Conservation (phyloP, 2,113 vertebrate species). For the Heterotis niloticus region DNA sequence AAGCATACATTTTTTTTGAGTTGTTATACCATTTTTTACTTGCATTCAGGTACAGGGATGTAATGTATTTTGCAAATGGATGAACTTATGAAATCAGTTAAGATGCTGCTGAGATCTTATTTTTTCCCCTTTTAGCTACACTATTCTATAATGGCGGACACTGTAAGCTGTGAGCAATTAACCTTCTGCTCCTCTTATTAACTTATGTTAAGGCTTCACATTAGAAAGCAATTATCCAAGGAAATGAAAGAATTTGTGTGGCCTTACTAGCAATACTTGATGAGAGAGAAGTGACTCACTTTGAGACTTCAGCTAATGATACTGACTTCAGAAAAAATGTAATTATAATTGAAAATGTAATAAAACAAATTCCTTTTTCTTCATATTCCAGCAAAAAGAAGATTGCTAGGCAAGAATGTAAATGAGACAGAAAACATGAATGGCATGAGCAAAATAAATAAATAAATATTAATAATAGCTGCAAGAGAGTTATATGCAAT, state of each 20-base stretch:
- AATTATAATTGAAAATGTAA: slow-evolving; percentile 14
- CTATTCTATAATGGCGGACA: background rate
- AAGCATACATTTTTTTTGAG: too few relatives aligned
- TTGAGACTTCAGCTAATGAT: background rate
- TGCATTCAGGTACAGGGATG: background rate
- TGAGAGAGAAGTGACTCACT: background rate
- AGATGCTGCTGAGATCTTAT: background rate
- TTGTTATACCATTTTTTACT: too few relatives aligned
- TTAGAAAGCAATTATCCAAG: slow-evolving; percentile 17
- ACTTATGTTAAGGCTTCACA: slow-evolving; percentile 24
- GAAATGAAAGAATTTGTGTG: background rate
- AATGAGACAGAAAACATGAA: background rate
- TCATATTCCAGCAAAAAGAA: background rate
- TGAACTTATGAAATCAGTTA: background rate
- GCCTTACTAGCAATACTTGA: background rate
- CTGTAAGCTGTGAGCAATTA: slow-evolving; percentile 13
- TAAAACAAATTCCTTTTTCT: background rate
- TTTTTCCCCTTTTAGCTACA: background rate
- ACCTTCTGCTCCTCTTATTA: slow-evolving; percentile 21
- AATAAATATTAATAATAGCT: slow-evolving; percentile 28
- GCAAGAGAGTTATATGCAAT: slow-evolving; percentile 32
- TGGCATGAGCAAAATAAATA: background rate
- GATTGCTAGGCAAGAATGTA: slow-evolving; percentile 12
- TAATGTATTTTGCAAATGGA: background rate
- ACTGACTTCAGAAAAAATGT: slow-evolving; percentile 2